Evolutionary conservation across 2,113 vertebrate genomes (phyloP), one percentile per base, ranked within the genome.

Genomic region (Campylomormyrus numenius): DNA sequence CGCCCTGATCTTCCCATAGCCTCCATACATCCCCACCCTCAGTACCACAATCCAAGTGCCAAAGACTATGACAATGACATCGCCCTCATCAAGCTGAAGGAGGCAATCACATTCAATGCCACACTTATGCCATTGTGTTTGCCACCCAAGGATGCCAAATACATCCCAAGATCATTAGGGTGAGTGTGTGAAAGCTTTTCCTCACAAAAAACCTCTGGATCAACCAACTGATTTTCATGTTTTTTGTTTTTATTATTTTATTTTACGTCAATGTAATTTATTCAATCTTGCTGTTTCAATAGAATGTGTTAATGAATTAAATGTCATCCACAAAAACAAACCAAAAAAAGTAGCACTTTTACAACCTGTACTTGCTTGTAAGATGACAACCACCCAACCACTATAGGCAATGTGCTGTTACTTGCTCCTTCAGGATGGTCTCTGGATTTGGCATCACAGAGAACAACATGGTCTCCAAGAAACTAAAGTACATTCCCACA

Each of bases 61-160:
- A 0, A 15, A 0, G 1, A 94, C 85, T 93, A 0, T 74, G 85
- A 95, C 92, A 90, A 95, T 89, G 94, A 96, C 90, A 94, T 95
- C 11, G 94, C 94, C 0, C 58, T 96, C 91, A 92, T 96, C 90
- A 94, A 93, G 90, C 89, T 95, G 15, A 0, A 45, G 0, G 27
- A 48, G 0, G 21, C 91, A 0, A 17, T 95, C 87, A 94, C 93
- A 1, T 95, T 95, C 87, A 0, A 42, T 3, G 21, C 90, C 53
- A 39, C 90, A 13, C 2, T 95, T 3, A 95, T 95, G 95, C 95
- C 95, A 11, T 39, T 95, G 19, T 95, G 95, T 92, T 90, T 95
- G 89, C 94, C 95, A 85, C 17, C 84, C 90, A 74, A 90, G 0
- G 85, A 48, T 0, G 77, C 56, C 2, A 46, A 86, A 48, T 93